phyloP scores from a whole-genome alignment of 2,888 invertebrate species.

The Craniophora ligustri region DNA sequence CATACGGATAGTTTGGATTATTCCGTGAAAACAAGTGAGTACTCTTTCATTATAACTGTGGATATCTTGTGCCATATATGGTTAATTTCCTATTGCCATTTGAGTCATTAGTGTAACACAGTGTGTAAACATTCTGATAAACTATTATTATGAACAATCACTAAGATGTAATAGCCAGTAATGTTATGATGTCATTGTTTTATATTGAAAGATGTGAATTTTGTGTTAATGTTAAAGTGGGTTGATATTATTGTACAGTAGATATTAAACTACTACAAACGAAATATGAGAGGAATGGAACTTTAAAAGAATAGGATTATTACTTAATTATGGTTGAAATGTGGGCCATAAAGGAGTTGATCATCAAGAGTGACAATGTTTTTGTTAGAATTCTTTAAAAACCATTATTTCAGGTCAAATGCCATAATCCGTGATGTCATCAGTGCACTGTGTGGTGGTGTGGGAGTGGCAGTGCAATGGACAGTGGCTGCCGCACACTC shows the following conservation, averaged over 20 bases:
- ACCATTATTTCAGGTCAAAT: conserved; percentile 35
- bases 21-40: conserved; percentile 34
- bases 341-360: no score
- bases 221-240: conserved; percentile 15
- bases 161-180: neutral
- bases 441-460: conserved; percentile 92
- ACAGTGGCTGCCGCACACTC: conserved; percentile 95
- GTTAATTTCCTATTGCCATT: conserved; percentile 5
- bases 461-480: conserved; percentile 93
- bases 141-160: conserved; percentile 8
- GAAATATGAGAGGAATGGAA: neutral
- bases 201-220: conserved; percentile 28
- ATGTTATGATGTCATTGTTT: conserved; percentile 5
- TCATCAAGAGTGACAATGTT: no score
- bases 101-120: neutral
- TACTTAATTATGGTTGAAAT: neutral
- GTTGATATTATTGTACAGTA: conserved; percentile 8
- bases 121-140: conserved; percentile 37
- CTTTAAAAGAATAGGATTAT: neutral
- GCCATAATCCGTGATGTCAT: conserved; percentile 77
- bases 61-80: neutral
- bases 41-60: conserved; percentile 1
- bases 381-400: neutral
- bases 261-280: neutral
- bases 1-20: conserved; percentile 18